Base-by-base conservation (phyloP, 2,113 vertebrate genomes). In the Coptodon bakossiorum region DNA sequence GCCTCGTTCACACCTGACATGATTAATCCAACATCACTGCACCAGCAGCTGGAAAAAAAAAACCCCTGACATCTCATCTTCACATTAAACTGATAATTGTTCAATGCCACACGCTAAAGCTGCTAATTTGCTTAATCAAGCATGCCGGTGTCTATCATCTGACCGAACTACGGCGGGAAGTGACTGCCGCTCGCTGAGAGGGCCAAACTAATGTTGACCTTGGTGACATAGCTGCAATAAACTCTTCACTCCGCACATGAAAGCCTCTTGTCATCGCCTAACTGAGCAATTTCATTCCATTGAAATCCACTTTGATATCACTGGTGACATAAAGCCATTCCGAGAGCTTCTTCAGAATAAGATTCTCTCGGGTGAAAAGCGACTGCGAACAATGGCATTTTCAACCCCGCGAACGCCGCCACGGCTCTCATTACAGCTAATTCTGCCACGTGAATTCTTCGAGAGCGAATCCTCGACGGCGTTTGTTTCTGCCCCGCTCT, bases 231-330 rank as follows among this genome's bases (percentile, higher is more conserved):
- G 87, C 85, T 82, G 85, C 84, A 90, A 89, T 87, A 90, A 89
- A 90, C 82, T 85, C 86, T 84, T 86, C 7, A 17, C 83, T 85
- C 40, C 61, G 53, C 81, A 83, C 61, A 90, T 61, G 83, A 92
- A 91, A 91, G 85, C 73, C 81, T 89, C 86, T 90, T 90, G 84
- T 88, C 68, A 57, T 85, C 48, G 22, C 38, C 84, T 83, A 90
- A 89, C 85, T 76, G 89, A 93, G 88, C 85, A 87, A 90, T 90
- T 92, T 90, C 57, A 76, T 76, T 90, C 83, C 79, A 89, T 36
- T 85, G 73, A 90, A 91, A 68, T 87, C 84, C 81, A 89, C 78
- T 90, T 90, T 86, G 71, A 90, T 91, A 68, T 82, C 27, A 59
- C n/a, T 14, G 68, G 56, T 88, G 91, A 92, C 24, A 48, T 68